phyloP scores from a whole-genome alignment of 2,888 invertebrate genomes.

The Torymus aiolomorphi region DNA sequence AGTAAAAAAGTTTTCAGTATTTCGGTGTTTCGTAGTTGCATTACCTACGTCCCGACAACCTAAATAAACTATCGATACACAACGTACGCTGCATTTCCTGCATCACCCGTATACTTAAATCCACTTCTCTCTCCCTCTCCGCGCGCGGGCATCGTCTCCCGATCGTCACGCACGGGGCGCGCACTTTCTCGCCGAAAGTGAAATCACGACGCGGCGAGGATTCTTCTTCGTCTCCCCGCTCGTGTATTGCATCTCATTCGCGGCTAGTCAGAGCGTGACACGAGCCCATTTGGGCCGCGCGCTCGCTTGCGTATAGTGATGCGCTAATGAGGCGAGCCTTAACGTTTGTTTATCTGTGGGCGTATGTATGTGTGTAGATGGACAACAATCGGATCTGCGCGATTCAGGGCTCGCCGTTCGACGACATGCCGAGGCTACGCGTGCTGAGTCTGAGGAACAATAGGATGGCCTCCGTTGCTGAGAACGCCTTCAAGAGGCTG shows the following conservation, averaged over 20 bases:
- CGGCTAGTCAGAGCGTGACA: slow-evolving; percentile 47
- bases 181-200: slow-evolving; percentile 55
- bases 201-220: slow-evolving; percentile 31
- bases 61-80: not conserved
- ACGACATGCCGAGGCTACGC: slow-evolving; percentile 89
- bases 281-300: not conserved
- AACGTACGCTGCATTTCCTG: too few species aligned
- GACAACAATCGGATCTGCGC: slow-evolving; percentile 90
- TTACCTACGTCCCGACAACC: too few species aligned
- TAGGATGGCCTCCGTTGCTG: slow-evolving; percentile 84
- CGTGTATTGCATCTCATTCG: slow-evolving; percentile 45
- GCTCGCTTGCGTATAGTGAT: not conserved
- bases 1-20: too few species aligned
- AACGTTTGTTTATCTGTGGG: not conserved
- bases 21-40: too few species aligned
- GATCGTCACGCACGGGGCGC: slow-evolving; percentile 46
- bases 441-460: slow-evolving; percentile 88
- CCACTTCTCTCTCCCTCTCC: too few species aligned
- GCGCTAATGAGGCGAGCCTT: not conserved
- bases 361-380: slow-evolving; percentile 75
- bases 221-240: not conserved
- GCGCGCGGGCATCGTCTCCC: not conserved
- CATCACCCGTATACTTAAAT: too few species aligned
- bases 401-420: slow-evolving; percentile 87
- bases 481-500: slow-evolving; percentile 85